These are phyloP conservation scores for Brachionus rubens DNA, from an alignment of 1,140 invertebrate species.

Conservation along the genomic window DNA sequence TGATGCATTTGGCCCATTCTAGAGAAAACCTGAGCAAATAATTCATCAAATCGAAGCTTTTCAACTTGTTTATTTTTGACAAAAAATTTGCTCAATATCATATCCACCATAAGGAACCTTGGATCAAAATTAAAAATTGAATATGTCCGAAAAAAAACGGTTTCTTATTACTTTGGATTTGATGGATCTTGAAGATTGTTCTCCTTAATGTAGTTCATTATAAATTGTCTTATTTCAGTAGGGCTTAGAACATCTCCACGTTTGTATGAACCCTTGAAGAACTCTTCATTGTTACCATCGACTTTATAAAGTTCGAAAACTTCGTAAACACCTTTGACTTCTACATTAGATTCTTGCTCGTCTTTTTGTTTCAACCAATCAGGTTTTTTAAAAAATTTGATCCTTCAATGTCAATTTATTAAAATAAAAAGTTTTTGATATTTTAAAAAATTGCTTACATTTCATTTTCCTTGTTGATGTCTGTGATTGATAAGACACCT, in stretches of 20 bases:
- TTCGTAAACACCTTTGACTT: background rate
- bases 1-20: conserved; percentile 35
- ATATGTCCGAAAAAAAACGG: background rate
- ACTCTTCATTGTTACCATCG: conserved; percentile 23
- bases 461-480: conserved; percentile 40
- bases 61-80: conserved; percentile 16
- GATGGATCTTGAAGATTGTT: conserved; percentile 14
- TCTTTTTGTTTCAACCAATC: conserved; percentile 45
- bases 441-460: background rate
- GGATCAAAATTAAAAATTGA: background rate
- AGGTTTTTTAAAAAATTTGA: conserved; percentile 37
- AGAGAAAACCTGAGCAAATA: background rate
- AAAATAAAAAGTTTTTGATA: background rate
- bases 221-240: conserved; percentile 13
- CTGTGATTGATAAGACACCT: conserved; percentile 42
- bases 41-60: conserved; percentile 14
- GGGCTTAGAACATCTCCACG: conserved; percentile 11
- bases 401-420: background rate
- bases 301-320: conserved; percentile 34
- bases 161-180: background rate
- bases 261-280: conserved; percentile 19
- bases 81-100: background rate
- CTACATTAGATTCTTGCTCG: background rate
- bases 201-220: conserved; percentile 37
- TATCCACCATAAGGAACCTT: background rate